A percentile compares a stretch with the other conserved stretches of the same genome.
phyloP scores from a whole-genome alignment of 2,113 vertebrate species.

The Cavia aperea region DNA sequence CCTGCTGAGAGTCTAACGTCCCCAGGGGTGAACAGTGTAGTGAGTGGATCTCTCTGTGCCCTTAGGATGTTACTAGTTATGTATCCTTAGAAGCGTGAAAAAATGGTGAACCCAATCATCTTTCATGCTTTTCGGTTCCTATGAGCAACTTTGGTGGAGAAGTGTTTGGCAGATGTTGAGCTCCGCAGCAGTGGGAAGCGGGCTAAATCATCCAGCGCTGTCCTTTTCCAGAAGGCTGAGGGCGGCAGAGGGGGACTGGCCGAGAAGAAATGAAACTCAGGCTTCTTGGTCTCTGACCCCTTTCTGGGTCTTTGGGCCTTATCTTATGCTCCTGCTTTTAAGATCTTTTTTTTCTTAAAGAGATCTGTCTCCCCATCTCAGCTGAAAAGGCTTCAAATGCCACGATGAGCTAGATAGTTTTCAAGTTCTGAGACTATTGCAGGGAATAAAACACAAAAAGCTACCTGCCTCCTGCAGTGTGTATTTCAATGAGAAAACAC shows the following conservation, averaged over 20 bases:
- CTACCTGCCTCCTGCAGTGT: neutral
- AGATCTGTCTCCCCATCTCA: too few relatives aligned
- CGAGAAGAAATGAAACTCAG: neutral
- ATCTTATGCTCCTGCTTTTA: neutral
- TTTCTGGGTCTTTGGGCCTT: neutral
- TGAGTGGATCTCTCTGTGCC: neutral
- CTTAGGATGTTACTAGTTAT: neutral
- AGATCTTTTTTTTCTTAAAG: neutral
- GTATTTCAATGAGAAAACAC: neutral
- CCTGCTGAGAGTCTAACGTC: neutral
- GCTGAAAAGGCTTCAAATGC: neutral
- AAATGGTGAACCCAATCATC: neutral
- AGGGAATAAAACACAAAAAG: neutral
- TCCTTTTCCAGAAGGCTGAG: neutral
- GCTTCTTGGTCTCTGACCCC: too few relatives aligned
- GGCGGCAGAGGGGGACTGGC: neutral
- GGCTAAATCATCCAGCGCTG: neutral
- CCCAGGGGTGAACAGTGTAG: neutral
- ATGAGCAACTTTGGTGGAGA: neutral
- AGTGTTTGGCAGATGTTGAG: neutral
- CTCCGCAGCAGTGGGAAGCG: neutral
- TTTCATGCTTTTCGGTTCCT: neutral
- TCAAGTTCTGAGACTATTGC: neutral
- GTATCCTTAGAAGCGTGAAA: neutral
- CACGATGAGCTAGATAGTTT: neutral